phyloP scores from a whole-genome alignment of 2,113 vertebrate species.

The Mormyrus iriodes region DNA sequence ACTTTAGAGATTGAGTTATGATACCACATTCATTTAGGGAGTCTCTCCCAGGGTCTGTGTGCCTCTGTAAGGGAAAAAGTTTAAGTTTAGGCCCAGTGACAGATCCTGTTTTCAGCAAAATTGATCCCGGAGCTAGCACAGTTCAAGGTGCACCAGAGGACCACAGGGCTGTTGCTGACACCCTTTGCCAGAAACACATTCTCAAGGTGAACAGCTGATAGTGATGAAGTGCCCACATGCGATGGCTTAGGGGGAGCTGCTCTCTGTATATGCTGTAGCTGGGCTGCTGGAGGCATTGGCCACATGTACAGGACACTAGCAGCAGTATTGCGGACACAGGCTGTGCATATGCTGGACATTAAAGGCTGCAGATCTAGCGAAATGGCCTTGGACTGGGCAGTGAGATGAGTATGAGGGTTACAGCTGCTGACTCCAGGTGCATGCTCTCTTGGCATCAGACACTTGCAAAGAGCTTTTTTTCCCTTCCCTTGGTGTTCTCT shows the following conservation, averaged over 20 bases:
- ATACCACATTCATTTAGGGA: conserved; percentile 54
- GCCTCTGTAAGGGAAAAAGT: no score
- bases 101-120: conserved; percentile 46
- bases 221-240: not conserved
- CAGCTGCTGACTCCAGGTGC: not conserved
- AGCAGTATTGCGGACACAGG: not conserved
- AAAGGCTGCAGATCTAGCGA: no score
- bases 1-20: conserved; percentile 34
- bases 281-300: not conserved
- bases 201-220: not conserved
- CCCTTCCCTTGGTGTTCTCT: not conserved
- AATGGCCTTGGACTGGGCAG: not conserved
- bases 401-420: not conserved
- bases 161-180: not conserved
- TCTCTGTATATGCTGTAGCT: not conserved
- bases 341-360: not conserved
- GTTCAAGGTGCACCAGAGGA: not conserved
- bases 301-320: not conserved
- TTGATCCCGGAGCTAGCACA: not conserved
- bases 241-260: not conserved
- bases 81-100: conserved; percentile 45
- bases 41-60: conserved; percentile 10
- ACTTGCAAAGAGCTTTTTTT: not conserved
- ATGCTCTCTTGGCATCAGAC: not conserved
- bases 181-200: not conserved